Evolutionary conservation across 2,113 vertebrate genomes (phyloP), one percentile per base, ranked within the genome.

Genomic region (Phylloscopus trochiloides): DNA sequence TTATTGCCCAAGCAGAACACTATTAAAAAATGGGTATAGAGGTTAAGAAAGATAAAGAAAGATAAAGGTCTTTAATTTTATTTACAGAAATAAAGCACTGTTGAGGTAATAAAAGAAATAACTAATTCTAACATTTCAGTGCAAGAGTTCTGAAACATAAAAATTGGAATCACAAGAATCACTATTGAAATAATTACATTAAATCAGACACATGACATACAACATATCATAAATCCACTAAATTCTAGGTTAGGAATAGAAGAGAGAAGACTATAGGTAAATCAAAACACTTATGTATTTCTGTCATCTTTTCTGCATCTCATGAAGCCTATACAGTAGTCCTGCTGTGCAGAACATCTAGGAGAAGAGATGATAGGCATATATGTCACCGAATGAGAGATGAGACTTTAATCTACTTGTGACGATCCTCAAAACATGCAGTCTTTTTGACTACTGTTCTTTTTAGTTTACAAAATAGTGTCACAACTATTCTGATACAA

Each of bases 391-490:
- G 51, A 52, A 29, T 84, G 88, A 80, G 86, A 94, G 72, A 95
- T 57, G 90, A 90, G 86, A 45, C 96, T 97, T 97, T 97, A 94
- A 94, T 94, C 96, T 96, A 38, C 55, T 57, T 34, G 67, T 51
- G 75, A 93, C 1, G 14, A 90, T 86, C 54, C 90, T 70, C 76
- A 86, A 94, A 97, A 90, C 75, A 95, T 2, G 4, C 59, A 86
- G 79, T 71, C 59, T 94, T 88, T 92, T 81, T 86, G 82, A 92
- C 90, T 80, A 86, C 82, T 74, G 55, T 65, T 95, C 88, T 93
- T 93, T 93, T 95, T 88, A 93, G 92, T 86, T 90, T 94, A 96
- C 93, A 96, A 96, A 96, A 92, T 19, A 88, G 82, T 80, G 75
- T 92, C 93, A 95, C 63, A 92, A 86, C 57, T 88, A 88, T 88